These are phyloP conservation scores for Manis pentadactyla DNA, from an alignment of 2,797 vertebrate species.

Conservation along the genomic window DNA sequence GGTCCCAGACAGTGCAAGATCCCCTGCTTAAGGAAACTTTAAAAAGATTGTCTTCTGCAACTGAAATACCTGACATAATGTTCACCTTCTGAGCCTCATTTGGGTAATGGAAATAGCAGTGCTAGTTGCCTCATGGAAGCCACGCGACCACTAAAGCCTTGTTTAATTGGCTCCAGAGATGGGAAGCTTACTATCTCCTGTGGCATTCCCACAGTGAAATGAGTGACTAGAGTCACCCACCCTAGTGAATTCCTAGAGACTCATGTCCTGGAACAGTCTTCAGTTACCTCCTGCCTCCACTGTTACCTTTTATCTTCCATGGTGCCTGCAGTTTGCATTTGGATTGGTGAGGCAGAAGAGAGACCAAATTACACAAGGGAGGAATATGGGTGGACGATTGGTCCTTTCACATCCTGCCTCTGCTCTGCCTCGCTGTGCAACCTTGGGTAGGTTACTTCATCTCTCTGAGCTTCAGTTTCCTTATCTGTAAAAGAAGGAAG, in stretches of 20 bases:
- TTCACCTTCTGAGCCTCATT: conserved; percentile 44
- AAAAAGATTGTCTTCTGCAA: background rate
- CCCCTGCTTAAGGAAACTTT: background rate
- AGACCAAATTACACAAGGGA: background rate
- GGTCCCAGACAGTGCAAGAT: background rate
- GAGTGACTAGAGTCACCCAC: background rate
- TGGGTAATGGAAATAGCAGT: background rate
- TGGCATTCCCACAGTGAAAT: background rate
- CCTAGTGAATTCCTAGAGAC: background rate
- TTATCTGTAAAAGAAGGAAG: background rate
- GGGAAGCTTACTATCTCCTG: conserved; percentile 16
- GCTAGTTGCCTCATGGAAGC: conserved; percentile 52
- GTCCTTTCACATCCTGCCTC: background rate
- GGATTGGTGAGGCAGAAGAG: background rate
- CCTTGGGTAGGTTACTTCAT: background rate
- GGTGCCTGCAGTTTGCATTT: background rate
- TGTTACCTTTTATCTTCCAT: background rate
- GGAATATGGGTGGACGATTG: too few relatives aligned
- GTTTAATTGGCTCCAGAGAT: conserved; percentile 43
- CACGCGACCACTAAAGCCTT: background rate
- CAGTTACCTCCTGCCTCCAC: background rate
- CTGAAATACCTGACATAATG: background rate
- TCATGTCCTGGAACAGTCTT: background rate
- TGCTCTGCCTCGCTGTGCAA: background rate
- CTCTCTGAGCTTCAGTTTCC: background rate